phyloP scores from a whole-genome alignment of 2,888 invertebrate species.

The Eristalis intricaria region DNA sequence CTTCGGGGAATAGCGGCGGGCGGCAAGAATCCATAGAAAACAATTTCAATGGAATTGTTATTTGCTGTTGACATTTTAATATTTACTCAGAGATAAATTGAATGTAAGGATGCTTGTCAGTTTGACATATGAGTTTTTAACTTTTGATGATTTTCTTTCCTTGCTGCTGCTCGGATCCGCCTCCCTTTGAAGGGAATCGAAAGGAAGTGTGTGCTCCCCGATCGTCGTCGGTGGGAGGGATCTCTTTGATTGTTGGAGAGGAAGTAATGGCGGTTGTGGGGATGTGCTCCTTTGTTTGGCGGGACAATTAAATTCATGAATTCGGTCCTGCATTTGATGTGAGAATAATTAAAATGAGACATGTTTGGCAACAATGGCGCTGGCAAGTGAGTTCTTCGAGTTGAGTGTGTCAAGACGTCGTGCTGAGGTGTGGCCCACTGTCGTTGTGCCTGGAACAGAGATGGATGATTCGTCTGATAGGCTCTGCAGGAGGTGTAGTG shows the following conservation, averaged over 20 bases:
- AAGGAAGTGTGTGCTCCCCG: not conserved
- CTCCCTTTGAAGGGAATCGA: too few relatives aligned
- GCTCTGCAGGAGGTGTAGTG: not conserved
- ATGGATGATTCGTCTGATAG: not conserved
- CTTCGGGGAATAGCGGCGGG: not conserved
- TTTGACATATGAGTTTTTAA: slow-evolving; percentile 59
- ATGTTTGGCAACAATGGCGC: slow-evolving; percentile 1
- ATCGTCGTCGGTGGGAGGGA: not conserved
- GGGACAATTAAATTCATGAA: slow-evolving; percentile 32
- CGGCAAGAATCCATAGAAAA: not conserved
- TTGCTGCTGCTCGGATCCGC: not conserved
- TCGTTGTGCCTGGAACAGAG: not conserved
- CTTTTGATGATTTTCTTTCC: slow-evolving; percentile 20
- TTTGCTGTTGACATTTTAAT: slow-evolving; percentile 68
- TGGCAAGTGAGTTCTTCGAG: not conserved
- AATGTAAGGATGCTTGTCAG: slow-evolving; percentile 58
- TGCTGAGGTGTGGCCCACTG: not conserved
- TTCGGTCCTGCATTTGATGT: slow-evolving; percentile 40
- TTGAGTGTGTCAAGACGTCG: not conserved
- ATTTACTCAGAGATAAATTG: slow-evolving; percentile 62
- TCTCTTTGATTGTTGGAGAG: slow-evolving; percentile 40
- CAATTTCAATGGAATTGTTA: slow-evolving; percentile 53
- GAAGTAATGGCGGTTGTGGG: slow-evolving; percentile 27
- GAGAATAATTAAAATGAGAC: slow-evolving; percentile 41
- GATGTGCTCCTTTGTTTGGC: not conserved